Percentiles rank a stretch among this genome's conserved stretches.
phyloP scores from a whole-genome alignment of 2,113 vertebrate species.

The Meriones unguiculatus region DNA sequence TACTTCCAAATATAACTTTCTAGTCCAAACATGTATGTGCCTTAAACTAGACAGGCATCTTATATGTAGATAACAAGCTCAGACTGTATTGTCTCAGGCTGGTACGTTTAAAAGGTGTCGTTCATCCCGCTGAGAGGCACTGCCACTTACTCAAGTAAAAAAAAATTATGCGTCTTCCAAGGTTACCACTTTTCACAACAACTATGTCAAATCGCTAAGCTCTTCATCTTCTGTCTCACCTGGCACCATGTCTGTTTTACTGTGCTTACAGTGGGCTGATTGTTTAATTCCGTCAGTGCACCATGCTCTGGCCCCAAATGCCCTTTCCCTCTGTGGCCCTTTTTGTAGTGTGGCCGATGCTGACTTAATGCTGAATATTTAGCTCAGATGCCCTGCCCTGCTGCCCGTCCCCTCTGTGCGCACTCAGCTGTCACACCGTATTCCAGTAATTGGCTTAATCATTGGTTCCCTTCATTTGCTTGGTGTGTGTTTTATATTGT shows the following conservation, averaged over 20 bases:
- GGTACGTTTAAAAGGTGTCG: background rate
- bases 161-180: background rate
- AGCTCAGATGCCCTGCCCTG: constrained; percentile 14
- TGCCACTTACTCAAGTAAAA: background rate
- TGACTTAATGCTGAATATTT: background rate
- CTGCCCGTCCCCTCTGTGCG: background rate
- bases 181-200: background rate
- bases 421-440: background rate
- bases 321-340: background rate
- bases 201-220: background rate
- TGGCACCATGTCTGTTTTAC: background rate
- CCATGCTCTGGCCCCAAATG: background rate
- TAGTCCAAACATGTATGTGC: background rate
- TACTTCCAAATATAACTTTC: constrained; percentile 12
- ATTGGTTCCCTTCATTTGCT: constrained; percentile 27
- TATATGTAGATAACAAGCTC: background rate
- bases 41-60: background rate
- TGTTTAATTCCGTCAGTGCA: background rate
- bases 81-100: background rate
- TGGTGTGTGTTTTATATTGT: constrained; percentile 14
- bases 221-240: background rate
- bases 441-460: constrained; percentile 37
- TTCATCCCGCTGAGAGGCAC: background rate
- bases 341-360: background rate
- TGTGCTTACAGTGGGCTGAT: background rate